phyloP scores from a whole-genome alignment of 2,797 vertebrate species.

The Botia almorhae region DNA sequence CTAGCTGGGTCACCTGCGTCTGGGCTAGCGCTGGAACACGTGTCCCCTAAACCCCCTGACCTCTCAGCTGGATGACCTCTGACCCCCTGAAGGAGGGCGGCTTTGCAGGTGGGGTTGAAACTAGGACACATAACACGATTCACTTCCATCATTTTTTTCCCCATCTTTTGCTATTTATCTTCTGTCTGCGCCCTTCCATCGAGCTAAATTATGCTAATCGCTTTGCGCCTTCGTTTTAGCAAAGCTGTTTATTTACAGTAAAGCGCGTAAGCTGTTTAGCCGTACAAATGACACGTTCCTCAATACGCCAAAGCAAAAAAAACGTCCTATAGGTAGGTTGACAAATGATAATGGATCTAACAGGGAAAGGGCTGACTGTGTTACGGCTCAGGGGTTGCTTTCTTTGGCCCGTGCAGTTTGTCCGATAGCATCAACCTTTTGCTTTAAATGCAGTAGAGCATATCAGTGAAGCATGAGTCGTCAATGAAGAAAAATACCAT shows the following conservation, averaged over 20 bases:
- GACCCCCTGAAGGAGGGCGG: constrained; percentile 28
- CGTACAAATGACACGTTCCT: neutral
- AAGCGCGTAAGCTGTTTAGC: neutral
- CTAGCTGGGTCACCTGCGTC: constrained; percentile 41
- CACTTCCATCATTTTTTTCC: neutral
- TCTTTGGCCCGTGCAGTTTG: constrained; percentile 66
- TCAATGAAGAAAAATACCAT: constrained; percentile 51
- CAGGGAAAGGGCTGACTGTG: constrained; percentile 62
- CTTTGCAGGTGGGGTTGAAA: constrained; percentile 51
- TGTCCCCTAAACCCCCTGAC: constrained; percentile 51
- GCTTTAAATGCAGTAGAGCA: constrained; percentile 60
- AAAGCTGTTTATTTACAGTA: neutral
- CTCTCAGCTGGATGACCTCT: constrained; percentile 39
- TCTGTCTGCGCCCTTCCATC: neutral
- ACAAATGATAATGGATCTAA: constrained; percentile 64
- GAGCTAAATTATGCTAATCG: neutral
- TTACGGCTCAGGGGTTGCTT: constrained; percentile 67
- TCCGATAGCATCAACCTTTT: constrained; percentile 60
- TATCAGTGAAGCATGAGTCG: constrained; percentile 65
- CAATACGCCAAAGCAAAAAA: neutral
- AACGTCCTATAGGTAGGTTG: constrained; percentile 52
- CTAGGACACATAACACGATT: constrained; percentile 11
- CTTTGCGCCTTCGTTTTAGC: neutral
- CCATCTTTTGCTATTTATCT: constrained; percentile 16
- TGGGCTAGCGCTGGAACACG: constrained; percentile 12